Evolutionary conservation across 2,888 invertebrate genomes (phyloP), one percentile per base, ranked within the genome.

Genomic region (Ochropleura leucogaster): DNA sequence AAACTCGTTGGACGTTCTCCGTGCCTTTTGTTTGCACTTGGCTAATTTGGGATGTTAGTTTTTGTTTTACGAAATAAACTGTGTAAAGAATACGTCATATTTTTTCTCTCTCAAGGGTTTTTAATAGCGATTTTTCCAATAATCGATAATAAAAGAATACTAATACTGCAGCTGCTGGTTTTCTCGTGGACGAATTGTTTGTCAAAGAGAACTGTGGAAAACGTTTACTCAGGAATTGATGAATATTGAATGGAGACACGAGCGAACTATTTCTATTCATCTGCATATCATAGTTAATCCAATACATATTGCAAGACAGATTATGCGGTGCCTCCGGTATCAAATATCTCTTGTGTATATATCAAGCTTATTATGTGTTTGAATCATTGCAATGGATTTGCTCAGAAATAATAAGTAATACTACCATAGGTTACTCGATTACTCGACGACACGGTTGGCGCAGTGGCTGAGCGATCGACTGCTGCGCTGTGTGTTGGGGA

Each of bases 21-120:
- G 87, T 90, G 87, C 90, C 83, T 88, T 88, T 85, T 87, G 89
- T 89, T 90, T 90, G 89, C 90, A 87, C 88, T 87, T 84, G 82
- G 88, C 88, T 92, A 91, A 92, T 92, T 93, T 89, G 77, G 18
- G 10, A 49, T 86, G 30, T 80, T 86, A 75, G 88, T 91, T 90
- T 91, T 92, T 90, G 85, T 86, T 84, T 80, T 83, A 80, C 40
- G 3, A 18, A 70, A 9, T 64, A 65, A 60, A 46, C 49, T 42
- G 40, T 49, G 18, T 59, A 14, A 49, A 30, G 12, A 44, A 46
- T 9, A 53, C 47, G 30, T 18, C 42, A 10, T 14, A 60, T 30
- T 42, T 51, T 47, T n/a, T 46, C 18, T 59, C 5, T 46, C 5
- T n/a, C 9, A 40, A n/a, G 14, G 6, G 10, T 51, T 59, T 12